Evolutionary conservation across 2,113 vertebrate genomes (phyloP).

Genomic region (Aythya baeri): DNA sequence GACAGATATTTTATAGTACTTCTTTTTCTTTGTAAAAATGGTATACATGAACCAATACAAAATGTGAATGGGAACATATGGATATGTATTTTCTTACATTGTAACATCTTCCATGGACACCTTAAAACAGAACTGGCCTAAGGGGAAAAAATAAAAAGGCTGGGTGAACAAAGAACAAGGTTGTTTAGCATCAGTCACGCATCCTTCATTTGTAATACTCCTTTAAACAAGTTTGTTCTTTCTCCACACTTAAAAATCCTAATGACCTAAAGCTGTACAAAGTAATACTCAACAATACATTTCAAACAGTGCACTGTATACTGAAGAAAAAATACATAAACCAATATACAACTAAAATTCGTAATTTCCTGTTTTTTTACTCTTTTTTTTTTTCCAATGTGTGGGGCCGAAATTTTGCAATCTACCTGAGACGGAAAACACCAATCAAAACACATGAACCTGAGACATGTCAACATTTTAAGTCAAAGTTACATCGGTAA

Average conservation of each 20-base stretch:
- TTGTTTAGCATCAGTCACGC: constrained; percentile 78
- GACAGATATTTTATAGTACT: constrained; percentile 88
- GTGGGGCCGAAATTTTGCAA: constrained; percentile 83
- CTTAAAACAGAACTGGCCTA: constrained; percentile 84
- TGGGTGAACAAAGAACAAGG: constrained; percentile 83
- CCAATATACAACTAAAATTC: constrained; percentile 84
- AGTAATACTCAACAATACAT: constrained; percentile 89
- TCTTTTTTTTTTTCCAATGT: constrained; percentile 69
- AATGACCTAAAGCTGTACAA: constrained; percentile 85
- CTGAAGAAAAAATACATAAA: constrained; percentile 83
- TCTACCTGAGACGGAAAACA: constrained; percentile 90
- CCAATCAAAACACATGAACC: constrained; percentile 86
- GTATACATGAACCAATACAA: constrained; percentile 87
- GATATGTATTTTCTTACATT: constrained; percentile 81
- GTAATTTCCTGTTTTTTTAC: constrained; percentile 67
- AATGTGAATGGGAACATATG: constrained; percentile 83
- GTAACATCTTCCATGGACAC: constrained; percentile 83
- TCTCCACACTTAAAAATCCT: constrained; percentile 79
- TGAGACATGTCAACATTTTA: constrained; percentile 87
- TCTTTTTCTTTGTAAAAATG: constrained; percentile 88
- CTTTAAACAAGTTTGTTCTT: constrained; percentile 84
- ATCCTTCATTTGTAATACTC: constrained; percentile 68
- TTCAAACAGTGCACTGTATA: constrained; percentile 88
- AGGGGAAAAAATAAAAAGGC: constrained; percentile 71
- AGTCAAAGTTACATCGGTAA: constrained; percentile 84